phyloP scores from a whole-genome alignment of 2,888 invertebrate species.

The Liodrosophila aerea region DNA sequence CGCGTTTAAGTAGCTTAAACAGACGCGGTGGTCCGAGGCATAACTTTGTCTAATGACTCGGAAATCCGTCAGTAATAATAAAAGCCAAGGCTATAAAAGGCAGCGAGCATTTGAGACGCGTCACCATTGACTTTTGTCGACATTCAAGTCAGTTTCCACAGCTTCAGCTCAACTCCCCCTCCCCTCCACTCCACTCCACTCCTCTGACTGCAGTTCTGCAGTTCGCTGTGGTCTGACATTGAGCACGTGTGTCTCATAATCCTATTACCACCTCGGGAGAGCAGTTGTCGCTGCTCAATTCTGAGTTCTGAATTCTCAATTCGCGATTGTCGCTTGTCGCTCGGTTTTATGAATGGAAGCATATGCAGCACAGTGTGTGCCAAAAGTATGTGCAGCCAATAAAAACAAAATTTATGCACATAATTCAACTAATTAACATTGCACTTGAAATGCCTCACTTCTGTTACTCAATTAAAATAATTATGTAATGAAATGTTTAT shows the following conservation, averaged over 20 bases:
- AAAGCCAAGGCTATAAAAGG: slow-evolving; percentile 71
- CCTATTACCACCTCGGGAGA: slow-evolving; percentile 70
- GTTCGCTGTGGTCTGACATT: slow-evolving; percentile 46
- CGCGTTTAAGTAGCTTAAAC: slow-evolving; percentile 80
- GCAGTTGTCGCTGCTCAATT: slow-evolving; percentile 45
- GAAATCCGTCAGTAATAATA: slow-evolving; percentile 81
- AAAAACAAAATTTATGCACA: no score
- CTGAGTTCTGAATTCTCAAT: slow-evolving; percentile 9
- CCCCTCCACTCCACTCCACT: background rate
- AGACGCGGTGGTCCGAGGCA: slow-evolving; percentile 79
- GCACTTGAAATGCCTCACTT: no score
- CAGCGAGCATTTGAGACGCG: slow-evolving; percentile 70
- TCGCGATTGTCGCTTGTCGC: slow-evolving; percentile 20
- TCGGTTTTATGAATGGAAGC: slow-evolving; percentile 66
- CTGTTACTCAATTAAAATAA: no score
- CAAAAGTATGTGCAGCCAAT: slow-evolving; percentile 11
- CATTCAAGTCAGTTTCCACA: slow-evolving; percentile 9
- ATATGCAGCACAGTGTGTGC: slow-evolving; percentile 25
- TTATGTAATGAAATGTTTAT: no score
- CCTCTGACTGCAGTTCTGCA: slow-evolving; percentile 12
- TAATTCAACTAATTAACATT: no score
- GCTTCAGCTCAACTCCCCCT: background rate
- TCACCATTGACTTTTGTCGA: slow-evolving; percentile 30
- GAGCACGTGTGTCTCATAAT: slow-evolving; percentile 77
- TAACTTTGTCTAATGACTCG: slow-evolving; percentile 82